These are phyloP conservation scores for Sminthurinus aureus DNA, from an alignment of 2,888 invertebrate species.

Conservation along the genomic window DNA sequence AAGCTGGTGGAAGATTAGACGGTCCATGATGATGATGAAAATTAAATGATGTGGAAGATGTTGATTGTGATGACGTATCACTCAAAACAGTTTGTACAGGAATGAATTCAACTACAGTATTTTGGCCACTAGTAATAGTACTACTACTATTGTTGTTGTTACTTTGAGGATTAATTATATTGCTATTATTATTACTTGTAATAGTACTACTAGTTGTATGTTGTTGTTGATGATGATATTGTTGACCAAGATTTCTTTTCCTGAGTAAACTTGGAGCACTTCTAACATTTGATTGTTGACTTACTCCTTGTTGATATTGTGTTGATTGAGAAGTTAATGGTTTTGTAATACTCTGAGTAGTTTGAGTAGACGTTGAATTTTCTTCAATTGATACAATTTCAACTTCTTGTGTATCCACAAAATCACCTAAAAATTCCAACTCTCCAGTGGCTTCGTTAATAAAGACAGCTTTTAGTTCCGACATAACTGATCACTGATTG, in stretches of 20 bases:
- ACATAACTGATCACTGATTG: too few species aligned
- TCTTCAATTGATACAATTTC: constrained; percentile 46
- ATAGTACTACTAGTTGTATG: too few species aligned
- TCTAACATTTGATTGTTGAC: constrained; percentile 24
- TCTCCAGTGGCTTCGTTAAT: constrained; percentile 47
- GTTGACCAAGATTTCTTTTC: too few species aligned
- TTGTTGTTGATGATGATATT: neutral
- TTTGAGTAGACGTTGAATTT: constrained; percentile 20
- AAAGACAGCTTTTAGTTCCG: constrained; percentile 35
- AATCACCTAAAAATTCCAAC: constrained; percentile 34
- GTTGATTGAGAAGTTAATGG: constrained; percentile 10
- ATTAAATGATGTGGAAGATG: too few species aligned
- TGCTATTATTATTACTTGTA: too few species aligned
- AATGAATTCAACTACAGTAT: neutral
- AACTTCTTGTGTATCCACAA: constrained; percentile 39
- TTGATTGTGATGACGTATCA: neutral
- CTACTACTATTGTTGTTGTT: neutral
- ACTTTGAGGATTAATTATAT: neutral
- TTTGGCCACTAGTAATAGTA: neutral
- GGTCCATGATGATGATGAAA: neutral
- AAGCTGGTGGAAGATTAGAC: constrained; percentile 11
- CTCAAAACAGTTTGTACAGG: neutral
- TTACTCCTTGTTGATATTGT: neutral
- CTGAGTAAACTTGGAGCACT: constrained; percentile 44
- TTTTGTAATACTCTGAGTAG: constrained; percentile 38